Percentiles rank a stretch among this genome's conserved stretches.
Evolutionary conservation across 2,113 vertebrate species (phyloP).

Genomic region (Lophochroa leadbeateri): DNA sequence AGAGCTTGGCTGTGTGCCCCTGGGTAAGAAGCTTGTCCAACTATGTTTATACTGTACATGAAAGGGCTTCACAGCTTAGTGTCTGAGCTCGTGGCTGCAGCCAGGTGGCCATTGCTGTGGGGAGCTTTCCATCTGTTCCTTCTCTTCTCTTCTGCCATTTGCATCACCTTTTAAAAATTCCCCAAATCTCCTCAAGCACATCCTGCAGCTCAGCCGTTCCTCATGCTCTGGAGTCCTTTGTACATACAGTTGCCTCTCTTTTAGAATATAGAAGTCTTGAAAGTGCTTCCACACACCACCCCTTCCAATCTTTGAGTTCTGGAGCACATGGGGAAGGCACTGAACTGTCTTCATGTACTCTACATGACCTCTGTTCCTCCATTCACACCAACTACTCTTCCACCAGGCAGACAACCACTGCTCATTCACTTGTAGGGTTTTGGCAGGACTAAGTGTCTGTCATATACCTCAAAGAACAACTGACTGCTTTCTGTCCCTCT

Average conservation of each 20-base stretch:
- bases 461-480: not conserved
- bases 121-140: not conserved
- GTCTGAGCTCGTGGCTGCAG: not conserved
- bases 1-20: not conserved
- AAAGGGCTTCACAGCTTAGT: not conserved
- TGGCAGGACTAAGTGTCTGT: not conserved
- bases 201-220: not conserved
- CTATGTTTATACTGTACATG: not conserved
- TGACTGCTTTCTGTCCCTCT: not conserved
- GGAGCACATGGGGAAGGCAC: not conserved
- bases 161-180: not conserved
- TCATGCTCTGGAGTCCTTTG: not conserved
- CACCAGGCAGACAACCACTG: not conserved
- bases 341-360: not conserved
- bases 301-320: not conserved
- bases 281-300: accelerated
- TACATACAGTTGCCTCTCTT: not conserved
- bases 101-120: not conserved
- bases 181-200: not conserved
- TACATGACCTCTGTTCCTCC: not conserved
- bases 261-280: not conserved
- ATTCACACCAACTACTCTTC: not conserved
- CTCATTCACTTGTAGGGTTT: not conserved
- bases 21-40: not conserved
- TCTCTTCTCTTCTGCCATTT: not conserved